Base-by-base conservation (phyloP, 2,888 invertebrate genomes). In the Crioceris asparagi region DNA sequence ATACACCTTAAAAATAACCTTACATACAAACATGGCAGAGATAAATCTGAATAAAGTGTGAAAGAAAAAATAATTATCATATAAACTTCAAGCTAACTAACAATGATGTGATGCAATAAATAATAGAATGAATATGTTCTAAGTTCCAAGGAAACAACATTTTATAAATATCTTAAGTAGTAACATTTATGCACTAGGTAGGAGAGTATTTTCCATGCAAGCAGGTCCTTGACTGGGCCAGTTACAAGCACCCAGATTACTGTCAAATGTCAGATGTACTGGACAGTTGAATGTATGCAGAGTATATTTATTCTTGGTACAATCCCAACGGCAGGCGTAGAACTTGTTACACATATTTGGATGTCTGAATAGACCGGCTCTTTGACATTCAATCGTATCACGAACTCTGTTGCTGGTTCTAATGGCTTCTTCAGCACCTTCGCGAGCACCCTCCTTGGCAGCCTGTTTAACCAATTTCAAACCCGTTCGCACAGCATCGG, bases 191-290 rank as follows among this genome's bases (percentile, higher is more conserved):
- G 57, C 60, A 44, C 52, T 60, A 15, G 62, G 62, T 27, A 64
- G 50, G 17, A 64, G 48, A 44, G 80, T 82, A 53, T 81, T 75
- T 35, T 77, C 79, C 47, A 79, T 74, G 58, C 83, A 84, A 34
- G 80, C 77, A 1, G 83, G 83, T 17, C 83, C 83, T 55, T 81
- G 79, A 54, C 79, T 82, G 2, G 84, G 84, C 81, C 83, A 83
- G 60, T 83, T 84, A 53, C 85, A 85, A 32, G 83, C 85, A n/a
- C 79, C 77, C 50, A 82, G 68, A 38, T 67, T 74, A 14, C 74
- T 72, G 58, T 85, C 84, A 53, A 83, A 85, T 32, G 82, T 82
- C 33, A 85, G 66, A 56, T 82, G 82, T 10, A 85, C 73, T 0
- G 84, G 84, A 53, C 84, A 85, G 55, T 83, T 80, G 61, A 84